phyloP scores from a whole-genome alignment of 2,888 invertebrate species.

The Orthosia gothica region DNA sequence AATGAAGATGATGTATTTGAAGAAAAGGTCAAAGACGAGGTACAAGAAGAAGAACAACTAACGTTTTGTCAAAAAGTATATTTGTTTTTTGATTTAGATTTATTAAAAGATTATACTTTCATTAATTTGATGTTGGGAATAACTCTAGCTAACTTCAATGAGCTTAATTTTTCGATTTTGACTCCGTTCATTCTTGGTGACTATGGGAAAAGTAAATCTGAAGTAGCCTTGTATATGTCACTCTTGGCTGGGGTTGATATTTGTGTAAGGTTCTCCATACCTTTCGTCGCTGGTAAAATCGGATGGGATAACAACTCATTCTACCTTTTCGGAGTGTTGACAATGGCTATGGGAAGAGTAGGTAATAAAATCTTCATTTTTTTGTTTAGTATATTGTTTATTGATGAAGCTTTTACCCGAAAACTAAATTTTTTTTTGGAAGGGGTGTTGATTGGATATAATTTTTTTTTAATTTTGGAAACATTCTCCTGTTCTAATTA shows the following conservation, averaged over 20 bases:
- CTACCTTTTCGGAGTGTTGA: conserved; percentile 93
- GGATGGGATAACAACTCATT: conserved; percentile 94
- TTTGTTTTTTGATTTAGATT: conserved; percentile 93
- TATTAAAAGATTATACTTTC: conserved; percentile 93
- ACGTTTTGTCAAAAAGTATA: conserved; percentile 91
- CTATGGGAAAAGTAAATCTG: conserved; percentile 91
- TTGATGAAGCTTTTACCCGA: neutral
- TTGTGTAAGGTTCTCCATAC: conserved; percentile 92
- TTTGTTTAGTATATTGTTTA: neutral
- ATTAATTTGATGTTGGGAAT: conserved; percentile 94
- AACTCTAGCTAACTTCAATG: conserved; percentile 94
- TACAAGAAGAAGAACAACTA: conserved; percentile 76
- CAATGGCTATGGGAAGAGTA: conserved; percentile 93
- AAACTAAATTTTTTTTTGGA: neutral
- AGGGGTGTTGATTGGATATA: no score
- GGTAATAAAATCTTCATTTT: conserved; percentile 67
- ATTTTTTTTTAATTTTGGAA: neutral
- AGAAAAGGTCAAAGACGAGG: conserved; percentile 71
- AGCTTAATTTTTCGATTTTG: conserved; percentile 94
- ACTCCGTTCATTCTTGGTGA: conserved; percentile 94
- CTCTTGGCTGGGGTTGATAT: conserved; percentile 93
- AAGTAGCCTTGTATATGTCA: conserved; percentile 94
- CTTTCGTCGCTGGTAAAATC: conserved; percentile 93
- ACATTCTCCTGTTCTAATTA: conserved; percentile 8
- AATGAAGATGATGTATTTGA: conserved; percentile 81